These are phyloP conservation scores for Sinocyclocheilus rhinocerous DNA, from an alignment of 2,113 vertebrate genomes.

Conservation along the genomic window DNA sequence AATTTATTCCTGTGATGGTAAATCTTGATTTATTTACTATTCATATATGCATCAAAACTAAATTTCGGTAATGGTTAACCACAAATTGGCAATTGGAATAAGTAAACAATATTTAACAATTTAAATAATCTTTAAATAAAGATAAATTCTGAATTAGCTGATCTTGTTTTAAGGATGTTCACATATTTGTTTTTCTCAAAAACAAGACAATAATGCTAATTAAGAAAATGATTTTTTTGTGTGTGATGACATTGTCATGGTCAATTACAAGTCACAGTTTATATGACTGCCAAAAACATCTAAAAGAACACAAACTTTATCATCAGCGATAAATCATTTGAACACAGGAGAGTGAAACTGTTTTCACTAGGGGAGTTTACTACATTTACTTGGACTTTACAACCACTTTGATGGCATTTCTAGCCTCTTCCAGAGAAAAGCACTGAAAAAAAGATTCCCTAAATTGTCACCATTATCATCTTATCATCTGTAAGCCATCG, in stretches of 20 bases:
- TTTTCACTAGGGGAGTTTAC: conserved; percentile 24
- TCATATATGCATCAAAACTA: too few species aligned
- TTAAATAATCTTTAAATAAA: too few species aligned
- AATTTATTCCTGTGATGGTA: too few species aligned
- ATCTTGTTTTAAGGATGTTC: too few species aligned
- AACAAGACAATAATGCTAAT: too few species aligned
- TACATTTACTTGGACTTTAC: conserved; percentile 21
- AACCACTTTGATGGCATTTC: conserved; percentile 7
- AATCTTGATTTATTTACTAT: too few species aligned
- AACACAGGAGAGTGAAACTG: conserved; percentile 44
- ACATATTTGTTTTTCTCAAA: background rate
- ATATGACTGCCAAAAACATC: conserved; percentile 40
- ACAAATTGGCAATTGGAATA: too few species aligned
- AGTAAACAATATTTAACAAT: too few species aligned
- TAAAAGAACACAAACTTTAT: conserved; percentile 61
- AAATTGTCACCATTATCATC: conserved; percentile 49
- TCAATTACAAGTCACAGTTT: conserved; percentile 58
- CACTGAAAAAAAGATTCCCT: conserved; percentile 3
- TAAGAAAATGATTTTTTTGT: too few species aligned
- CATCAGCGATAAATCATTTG: conserved; percentile 58
- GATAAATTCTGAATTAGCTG: too few species aligned
- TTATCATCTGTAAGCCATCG: conserved; percentile 43
- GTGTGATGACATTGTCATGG: conserved; percentile 29
- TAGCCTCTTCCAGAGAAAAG: background rate
- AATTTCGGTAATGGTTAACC: too few species aligned